Evolutionary conservation across 64 coral and sea anemone genomes (phyloP).

Genomic region (Catalaphyllia jardinei): DNA sequence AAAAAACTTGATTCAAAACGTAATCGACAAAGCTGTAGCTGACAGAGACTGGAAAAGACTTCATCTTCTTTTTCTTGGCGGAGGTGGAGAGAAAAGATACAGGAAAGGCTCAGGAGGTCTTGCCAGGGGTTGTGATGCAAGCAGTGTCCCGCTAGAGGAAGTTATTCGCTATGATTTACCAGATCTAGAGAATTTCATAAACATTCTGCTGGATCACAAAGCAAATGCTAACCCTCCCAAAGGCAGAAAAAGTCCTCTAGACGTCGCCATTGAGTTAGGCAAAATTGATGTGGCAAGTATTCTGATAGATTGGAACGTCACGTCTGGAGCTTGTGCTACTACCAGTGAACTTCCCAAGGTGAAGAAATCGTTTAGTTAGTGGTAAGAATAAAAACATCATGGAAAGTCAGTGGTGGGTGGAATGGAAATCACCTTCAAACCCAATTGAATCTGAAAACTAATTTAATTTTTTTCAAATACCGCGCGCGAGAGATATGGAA

Average conservation of each 20-base stretch:
- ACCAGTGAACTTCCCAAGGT: not conserved
- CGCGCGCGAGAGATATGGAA: no score
- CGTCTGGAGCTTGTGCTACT: not conserved
- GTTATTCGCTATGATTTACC: not conserved
- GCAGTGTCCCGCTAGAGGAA: slow-evolving; percentile 27
- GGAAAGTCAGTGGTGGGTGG: no score
- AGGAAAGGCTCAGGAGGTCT: slow-evolving; percentile 9
- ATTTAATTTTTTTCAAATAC: no score
- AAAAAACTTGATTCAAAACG: not conserved
- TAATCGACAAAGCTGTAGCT: slow-evolving; percentile 1
- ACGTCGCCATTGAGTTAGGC: slow-evolving; percentile 15
- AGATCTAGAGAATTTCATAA: not conserved
- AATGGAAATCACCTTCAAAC: no score
- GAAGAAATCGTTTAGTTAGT: not conserved
- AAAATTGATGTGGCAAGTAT: slow-evolving; percentile 28
- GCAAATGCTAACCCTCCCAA: not conserved
- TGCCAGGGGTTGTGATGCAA: slow-evolving; percentile 44
- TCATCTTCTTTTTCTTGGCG: slow-evolving; percentile 41
- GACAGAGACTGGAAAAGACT: slow-evolving; percentile 43
- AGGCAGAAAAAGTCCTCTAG: not conserved
- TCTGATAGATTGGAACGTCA: not conserved
- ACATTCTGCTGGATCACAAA: slow-evolving; percentile 23
- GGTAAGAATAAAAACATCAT: no score
- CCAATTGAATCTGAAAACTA: no score
- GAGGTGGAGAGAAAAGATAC: not conserved